A percentile compares a stretch with the other conserved stretches of the same genome.
These are phyloP conservation scores for Micrasema longulum DNA, from an alignment of 1,140 invertebrate genomes.

Conservation along the genomic window DNA sequence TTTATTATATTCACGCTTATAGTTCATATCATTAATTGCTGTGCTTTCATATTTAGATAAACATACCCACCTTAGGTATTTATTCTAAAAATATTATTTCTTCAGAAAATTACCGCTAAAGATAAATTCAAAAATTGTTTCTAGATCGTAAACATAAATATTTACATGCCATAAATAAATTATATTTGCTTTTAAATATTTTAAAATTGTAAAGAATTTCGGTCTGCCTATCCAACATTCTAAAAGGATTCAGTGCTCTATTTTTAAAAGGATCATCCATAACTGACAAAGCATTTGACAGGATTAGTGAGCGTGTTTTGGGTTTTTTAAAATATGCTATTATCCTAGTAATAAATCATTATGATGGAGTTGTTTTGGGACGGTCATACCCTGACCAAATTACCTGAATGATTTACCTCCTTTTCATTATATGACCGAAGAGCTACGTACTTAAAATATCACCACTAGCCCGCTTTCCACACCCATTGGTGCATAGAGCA, in stretches of 20 bases:
- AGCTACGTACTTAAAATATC: no score
- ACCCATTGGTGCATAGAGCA: no score
- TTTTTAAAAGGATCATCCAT: conserved; percentile 23
- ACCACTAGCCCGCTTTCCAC: no score
- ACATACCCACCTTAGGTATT: no score
- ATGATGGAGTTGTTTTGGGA: no score
- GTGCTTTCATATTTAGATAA: no score
- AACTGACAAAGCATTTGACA: background rate
- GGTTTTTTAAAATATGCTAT: conserved; percentile 18
- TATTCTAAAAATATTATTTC: background rate
- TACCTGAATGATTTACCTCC: no score
- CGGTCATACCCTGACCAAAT: no score
- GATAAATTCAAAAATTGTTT: background rate
- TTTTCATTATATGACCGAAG: no score
- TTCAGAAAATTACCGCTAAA: background rate
- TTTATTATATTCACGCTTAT: no score
- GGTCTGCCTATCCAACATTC: conserved; percentile 5
- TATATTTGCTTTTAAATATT: background rate
- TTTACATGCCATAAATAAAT: background rate
- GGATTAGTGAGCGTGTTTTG: conserved; percentile 23
- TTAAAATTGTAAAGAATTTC: no score
- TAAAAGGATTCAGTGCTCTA: conserved; percentile 3
- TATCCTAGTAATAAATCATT: conserved; percentile 22
- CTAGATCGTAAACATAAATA: background rate
- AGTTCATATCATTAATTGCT: no score